These are phyloP conservation scores for Gymnopithys bicolor DNA, from an alignment of 2,797 vertebrate species.

Conservation along the genomic window DNA sequence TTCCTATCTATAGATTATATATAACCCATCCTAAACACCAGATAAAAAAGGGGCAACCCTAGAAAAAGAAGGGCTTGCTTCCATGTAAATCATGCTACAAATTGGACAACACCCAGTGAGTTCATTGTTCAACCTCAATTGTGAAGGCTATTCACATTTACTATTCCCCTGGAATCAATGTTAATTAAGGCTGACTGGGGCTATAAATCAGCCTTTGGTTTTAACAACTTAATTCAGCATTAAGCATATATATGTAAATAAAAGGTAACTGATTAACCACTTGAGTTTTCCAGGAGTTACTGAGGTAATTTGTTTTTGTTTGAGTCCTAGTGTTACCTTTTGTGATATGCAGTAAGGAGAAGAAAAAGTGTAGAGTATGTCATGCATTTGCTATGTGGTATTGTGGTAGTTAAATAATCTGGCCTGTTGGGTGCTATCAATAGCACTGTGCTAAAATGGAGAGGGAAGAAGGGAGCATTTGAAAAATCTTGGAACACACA, in stretches of 20 bases:
- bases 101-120: slow-evolving; percentile 92
- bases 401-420: slow-evolving; percentile 24
- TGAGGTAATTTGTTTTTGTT: slow-evolving; percentile 75
- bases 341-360: slow-evolving; percentile 46
- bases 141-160: slow-evolving; percentile 91
- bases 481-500: not conserved
- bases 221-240: slow-evolving; percentile 88
- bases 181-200: slow-evolving; percentile 91
- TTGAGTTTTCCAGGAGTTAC: slow-evolving; percentile 74
- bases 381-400: slow-evolving; percentile 29
- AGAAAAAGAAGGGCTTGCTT: slow-evolving; percentile 85
- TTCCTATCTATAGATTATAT: slow-evolving; percentile 89
- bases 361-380: slow-evolving; percentile 26
- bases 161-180: slow-evolving; percentile 89
- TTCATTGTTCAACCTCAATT: slow-evolving; percentile 90
- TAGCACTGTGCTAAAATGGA: slow-evolving; percentile 33
- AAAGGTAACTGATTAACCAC: slow-evolving; percentile 84
- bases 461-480: not conserved
- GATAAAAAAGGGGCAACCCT: slow-evolving; percentile 87
- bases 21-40: slow-evolving; percentile 88
- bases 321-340: slow-evolving; percentile 66
- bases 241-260: slow-evolving; percentile 82
- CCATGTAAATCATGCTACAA: slow-evolving; percentile 96
- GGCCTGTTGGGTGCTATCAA: slow-evolving; percentile 13
- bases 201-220: slow-evolving; percentile 94